Conservation (phyloP, 1,140 invertebrate genomes). For the Agraylea sexmaculata region DNA sequence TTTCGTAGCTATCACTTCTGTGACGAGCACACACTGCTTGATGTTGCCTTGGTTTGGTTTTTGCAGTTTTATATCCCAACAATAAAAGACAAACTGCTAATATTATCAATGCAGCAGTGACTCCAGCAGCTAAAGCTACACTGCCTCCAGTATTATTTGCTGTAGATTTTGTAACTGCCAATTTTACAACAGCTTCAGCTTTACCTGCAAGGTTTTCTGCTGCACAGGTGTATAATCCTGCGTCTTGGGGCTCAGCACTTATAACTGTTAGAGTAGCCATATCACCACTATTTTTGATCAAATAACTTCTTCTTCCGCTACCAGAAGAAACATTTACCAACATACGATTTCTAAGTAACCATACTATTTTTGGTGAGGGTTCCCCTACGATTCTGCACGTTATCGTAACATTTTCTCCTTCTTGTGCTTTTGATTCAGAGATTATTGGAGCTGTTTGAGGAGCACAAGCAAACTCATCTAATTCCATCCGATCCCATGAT, state of each 20-base stretch:
- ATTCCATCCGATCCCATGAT: conserved; percentile 60
- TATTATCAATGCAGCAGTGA: conserved; percentile 34
- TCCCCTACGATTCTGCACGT: conserved; percentile 57
- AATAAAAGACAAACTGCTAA: conserved; percentile 27
- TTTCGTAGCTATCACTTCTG: conserved; percentile 57
- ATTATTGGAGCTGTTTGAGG: conserved; percentile 49
- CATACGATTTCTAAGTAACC: conserved; percentile 34
- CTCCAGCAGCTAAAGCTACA: conserved; percentile 41
- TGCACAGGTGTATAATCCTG: conserved; percentile 59
- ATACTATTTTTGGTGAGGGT: conserved; percentile 43
- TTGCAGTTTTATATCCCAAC: conserved; percentile 16
- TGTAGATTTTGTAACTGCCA: conserved; percentile 50
- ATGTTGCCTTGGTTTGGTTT: conserved; percentile 29
- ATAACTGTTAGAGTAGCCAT: conserved; percentile 59
- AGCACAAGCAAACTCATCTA: conserved; percentile 70
- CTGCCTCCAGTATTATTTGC: conserved; percentile 43
- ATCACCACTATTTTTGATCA: conserved; percentile 34
- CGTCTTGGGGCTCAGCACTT: conserved; percentile 54
- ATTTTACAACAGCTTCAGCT: conserved; percentile 54
- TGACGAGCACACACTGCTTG: conserved; percentile 45
- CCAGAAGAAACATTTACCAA: conserved; percentile 41
- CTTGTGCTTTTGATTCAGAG: conserved; percentile 44
- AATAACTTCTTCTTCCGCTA: conserved; percentile 30
- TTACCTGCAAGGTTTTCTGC: conserved; percentile 68
- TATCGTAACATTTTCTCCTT: conserved; percentile 62